Conservation (phyloP, 2,888 invertebrate genomes). For the Agrochola macilenta region DNA sequence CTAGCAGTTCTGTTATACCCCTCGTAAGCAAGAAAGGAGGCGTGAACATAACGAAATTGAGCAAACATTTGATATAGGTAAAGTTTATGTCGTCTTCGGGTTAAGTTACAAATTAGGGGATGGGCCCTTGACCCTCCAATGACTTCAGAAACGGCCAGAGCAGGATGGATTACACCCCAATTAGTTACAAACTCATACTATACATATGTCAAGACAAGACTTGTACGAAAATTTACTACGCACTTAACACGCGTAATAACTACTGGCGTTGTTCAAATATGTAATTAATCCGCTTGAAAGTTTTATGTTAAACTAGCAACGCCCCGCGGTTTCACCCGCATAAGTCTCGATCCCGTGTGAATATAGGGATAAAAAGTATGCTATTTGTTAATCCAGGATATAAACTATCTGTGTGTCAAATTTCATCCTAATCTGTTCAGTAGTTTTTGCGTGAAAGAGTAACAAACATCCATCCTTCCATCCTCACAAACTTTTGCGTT, state of each 20-base stretch:
- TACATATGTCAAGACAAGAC: constrained; percentile 49
- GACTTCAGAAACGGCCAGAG: constrained; percentile 53
- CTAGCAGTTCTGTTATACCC: neutral
- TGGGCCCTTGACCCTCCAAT: constrained; percentile 58
- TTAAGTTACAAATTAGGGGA: constrained; percentile 62
- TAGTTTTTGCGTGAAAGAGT: no score
- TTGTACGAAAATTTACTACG: constrained; percentile 59
- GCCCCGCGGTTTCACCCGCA: no score
- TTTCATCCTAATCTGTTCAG: no score
- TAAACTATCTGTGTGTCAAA: no score
- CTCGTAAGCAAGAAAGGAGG: constrained; percentile 14
- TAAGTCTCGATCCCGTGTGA: no score
- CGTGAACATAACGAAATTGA: constrained; percentile 27
- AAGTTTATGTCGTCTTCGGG: constrained; percentile 56
- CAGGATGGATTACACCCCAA: constrained; percentile 65
- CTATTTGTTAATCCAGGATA: no score
- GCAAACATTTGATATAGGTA: constrained; percentile 60
- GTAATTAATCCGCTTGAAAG: constrained; percentile 55
- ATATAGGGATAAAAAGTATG: no score
- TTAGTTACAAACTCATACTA: constrained; percentile 52
- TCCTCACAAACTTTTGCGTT: no score
- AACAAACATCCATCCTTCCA: no score
- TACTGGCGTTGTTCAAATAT: constrained; percentile 55
- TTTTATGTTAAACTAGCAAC: constrained; percentile 31
- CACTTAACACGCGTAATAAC: constrained; percentile 57